Conservation (phyloP, 2,888 invertebrate species). For the Xanthia icteritia region DNA sequence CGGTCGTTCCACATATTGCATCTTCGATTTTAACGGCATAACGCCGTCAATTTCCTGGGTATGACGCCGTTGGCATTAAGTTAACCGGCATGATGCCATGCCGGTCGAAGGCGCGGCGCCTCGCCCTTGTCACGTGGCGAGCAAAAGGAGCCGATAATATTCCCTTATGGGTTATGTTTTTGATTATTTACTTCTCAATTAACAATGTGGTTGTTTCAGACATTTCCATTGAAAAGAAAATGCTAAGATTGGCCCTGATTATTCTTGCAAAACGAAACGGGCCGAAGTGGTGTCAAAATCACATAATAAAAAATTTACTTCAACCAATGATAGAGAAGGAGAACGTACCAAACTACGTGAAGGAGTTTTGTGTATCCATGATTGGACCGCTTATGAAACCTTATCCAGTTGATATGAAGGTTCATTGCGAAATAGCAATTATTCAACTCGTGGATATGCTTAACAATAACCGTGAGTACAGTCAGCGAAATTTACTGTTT, state of each 20-base stretch:
- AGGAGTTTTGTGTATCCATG: slow-evolving; percentile 80
- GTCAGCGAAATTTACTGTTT: neutral
- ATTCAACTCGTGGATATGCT: slow-evolving; percentile 80
- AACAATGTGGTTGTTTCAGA: slow-evolving; percentile 72
- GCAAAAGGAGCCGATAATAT: neutral
- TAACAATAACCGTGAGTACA: slow-evolving; percentile 80
- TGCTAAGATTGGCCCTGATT: slow-evolving; percentile 80
- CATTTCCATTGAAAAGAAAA: slow-evolving; percentile 76
- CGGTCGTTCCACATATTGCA: neutral
- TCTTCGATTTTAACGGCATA: neutral
- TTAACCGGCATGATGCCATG: neutral
- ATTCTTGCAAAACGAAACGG: slow-evolving; percentile 85
- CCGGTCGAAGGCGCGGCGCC: neutral
- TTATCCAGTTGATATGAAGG: slow-evolving; percentile 84
- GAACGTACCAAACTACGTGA: slow-evolving; percentile 69
- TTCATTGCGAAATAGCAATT: slow-evolving; percentile 82
- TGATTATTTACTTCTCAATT: neutral
- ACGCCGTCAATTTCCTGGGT: neutral
- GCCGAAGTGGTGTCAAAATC: slow-evolving; percentile 84
- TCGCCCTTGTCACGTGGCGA: too few relatives aligned
- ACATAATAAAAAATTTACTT: slow-evolving; percentile 81
- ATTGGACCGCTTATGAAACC: slow-evolving; percentile 85
- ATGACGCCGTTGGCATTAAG: neutral
- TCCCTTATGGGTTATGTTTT: neutral
- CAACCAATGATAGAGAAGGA: slow-evolving; percentile 80